These are phyloP conservation scores for Myanophis thanlyinensis DNA, from an alignment of 2,113 vertebrate genomes.

Conservation along the genomic window DNA sequence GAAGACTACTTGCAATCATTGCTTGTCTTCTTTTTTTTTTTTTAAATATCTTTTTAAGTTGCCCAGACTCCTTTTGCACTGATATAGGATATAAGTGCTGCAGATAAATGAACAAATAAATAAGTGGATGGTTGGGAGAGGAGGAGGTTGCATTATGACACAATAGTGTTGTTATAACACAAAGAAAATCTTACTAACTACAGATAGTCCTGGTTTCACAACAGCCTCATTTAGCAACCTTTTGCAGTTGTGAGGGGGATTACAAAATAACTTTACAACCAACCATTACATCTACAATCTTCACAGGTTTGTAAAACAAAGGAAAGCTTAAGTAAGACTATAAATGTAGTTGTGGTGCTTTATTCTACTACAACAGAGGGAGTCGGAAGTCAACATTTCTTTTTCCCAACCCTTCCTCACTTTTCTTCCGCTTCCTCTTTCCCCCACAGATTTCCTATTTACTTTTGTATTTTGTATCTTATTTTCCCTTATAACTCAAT, in stretches of 20 bases:
- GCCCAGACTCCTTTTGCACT: too few relatives aligned
- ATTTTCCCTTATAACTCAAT: too few relatives aligned
- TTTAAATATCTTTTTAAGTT: too few relatives aligned
- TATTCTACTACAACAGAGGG: too few relatives aligned
- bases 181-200: not conserved
- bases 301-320: not conserved
- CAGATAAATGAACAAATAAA: not conserved
- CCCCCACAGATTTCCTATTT: too few relatives aligned
- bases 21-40: too few relatives aligned
- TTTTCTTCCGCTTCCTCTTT: too few relatives aligned
- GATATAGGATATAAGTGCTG: not conserved
- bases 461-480: too few relatives aligned
- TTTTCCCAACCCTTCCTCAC: too few relatives aligned
- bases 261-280: not conserved
- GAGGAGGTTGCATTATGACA: not conserved
- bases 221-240: not conserved
- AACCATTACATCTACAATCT: not conserved
- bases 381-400: too few relatives aligned
- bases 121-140: not conserved
- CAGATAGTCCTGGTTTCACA: not conserved
- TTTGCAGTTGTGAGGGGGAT: not conserved
- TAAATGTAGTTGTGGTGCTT: not conserved
- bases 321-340: not conserved
- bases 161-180: not conserved
- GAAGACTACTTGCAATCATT: too few relatives aligned